These are phyloP conservation scores for Corythornis vintsioides DNA, from an alignment of 2,113 vertebrate species.

Conservation along the genomic window DNA sequence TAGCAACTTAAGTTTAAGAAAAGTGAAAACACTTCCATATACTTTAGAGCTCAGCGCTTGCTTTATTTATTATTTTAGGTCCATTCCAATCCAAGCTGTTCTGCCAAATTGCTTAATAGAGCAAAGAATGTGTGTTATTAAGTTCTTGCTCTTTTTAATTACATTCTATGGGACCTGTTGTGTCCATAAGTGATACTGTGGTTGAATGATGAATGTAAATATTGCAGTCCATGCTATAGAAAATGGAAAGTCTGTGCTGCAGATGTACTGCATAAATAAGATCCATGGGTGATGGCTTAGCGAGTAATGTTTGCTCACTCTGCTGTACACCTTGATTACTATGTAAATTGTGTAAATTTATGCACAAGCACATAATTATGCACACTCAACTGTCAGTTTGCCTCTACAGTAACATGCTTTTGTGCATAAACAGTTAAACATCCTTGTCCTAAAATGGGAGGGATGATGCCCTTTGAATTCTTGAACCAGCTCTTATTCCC, in stretches of 20 bases:
- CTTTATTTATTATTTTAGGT: not conserved
- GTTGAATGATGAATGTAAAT: not conserved
- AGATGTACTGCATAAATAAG: not conserved
- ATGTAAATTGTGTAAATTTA: slow-evolving; percentile 27
- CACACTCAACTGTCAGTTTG: not conserved
- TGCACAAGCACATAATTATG: not conserved
- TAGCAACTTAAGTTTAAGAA: not conserved
- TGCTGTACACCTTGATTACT: slow-evolving; percentile 9
- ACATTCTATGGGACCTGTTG: not conserved
- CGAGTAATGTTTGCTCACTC: not conserved
- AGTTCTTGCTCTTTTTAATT: slow-evolving; percentile 22
- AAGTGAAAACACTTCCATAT: not conserved
- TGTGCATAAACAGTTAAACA: slow-evolving; percentile 18
- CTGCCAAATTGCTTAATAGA: not conserved
- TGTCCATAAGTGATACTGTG: not conserved
- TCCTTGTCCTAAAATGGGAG: not conserved
- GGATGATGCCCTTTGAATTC: not conserved
- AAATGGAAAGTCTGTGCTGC: not conserved
- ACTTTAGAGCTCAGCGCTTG: not conserved
- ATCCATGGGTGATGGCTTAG: not conserved
- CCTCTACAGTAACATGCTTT: not conserved
- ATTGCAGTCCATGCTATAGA: not conserved
- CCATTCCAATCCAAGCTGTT: not conserved
- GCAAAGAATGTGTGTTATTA: not conserved
- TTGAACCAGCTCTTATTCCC: not conserved